A percentile compares a stretch with the other conserved stretches of the same genome.
phyloP scores from a whole-genome alignment of 2,888 invertebrate species.

The Hydrotaea diabolus region DNA sequence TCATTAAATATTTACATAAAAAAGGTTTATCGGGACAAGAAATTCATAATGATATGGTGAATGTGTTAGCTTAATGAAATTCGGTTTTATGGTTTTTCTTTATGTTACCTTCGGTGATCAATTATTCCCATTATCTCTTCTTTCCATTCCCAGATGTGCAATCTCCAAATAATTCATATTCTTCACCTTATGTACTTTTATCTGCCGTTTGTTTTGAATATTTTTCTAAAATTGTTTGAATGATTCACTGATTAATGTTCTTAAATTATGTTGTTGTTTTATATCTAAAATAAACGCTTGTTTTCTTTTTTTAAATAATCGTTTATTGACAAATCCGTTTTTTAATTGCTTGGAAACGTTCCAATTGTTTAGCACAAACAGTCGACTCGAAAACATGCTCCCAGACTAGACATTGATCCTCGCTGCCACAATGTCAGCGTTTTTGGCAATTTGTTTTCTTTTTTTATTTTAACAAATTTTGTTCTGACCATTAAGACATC shows the following conservation, averaged over 20 bases:
- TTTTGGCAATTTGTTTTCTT: neutral
- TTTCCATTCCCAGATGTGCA: neutral
- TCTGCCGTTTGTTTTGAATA: neutral
- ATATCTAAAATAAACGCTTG: no score
- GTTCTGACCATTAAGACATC: neutral
- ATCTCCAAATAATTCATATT: neutral
- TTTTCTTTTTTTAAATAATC: conserved; percentile 7
- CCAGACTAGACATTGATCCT: neutral
- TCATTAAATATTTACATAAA: no score
- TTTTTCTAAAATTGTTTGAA: neutral
- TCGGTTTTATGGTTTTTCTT: no score
- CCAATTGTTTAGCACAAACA: conserved; percentile 35
- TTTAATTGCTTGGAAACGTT: conserved; percentile 35
- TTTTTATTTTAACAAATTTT: neutral
- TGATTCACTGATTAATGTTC: neutral
- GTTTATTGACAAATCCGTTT: conserved; percentile 32
- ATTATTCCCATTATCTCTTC: no score
- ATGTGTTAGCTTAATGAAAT: no score
- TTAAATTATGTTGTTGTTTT: neutral
- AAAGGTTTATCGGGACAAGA: no score
- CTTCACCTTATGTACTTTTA: neutral
- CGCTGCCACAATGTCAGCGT: neutral
- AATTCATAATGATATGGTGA: no score
- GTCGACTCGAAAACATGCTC: neutral
- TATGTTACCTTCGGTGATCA: no score